These are phyloP conservation scores for Blastomussa wellsi DNA, from an alignment of 92 coral and sea anemone genomes.

Conservation along the genomic window DNA sequence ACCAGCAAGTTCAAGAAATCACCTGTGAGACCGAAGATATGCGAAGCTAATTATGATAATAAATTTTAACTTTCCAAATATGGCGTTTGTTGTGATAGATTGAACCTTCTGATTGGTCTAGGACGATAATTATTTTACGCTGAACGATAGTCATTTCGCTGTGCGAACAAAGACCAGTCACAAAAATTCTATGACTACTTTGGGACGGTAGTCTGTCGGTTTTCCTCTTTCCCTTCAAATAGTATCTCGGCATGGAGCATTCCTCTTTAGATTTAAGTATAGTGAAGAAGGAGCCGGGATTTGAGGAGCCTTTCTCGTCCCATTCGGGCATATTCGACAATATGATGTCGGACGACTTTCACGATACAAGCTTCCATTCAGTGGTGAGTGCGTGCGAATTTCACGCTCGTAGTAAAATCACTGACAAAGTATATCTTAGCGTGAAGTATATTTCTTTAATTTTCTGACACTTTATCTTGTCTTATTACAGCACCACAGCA, in stretches of 20 bases:
- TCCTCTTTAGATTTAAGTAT: constrained; percentile 82
- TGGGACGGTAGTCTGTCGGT: constrained; percentile 31
- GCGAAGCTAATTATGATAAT: constrained; percentile 54
- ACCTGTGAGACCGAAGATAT: constrained; percentile 76
- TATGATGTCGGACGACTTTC: constrained; percentile 87
- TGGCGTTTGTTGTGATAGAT: constrained; percentile 24
- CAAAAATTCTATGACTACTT: constrained; percentile 34
- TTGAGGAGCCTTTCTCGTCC: constrained; percentile 75
- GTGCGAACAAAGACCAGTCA: constrained; percentile 67
- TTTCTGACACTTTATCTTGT: neutral
- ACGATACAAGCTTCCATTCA: constrained; percentile 80
- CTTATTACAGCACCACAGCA: constrained; percentile 58
- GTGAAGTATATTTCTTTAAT: neutral
- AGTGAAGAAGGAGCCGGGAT: constrained; percentile 85
- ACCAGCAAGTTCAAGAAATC: constrained; percentile 83
- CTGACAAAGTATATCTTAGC: neutral
- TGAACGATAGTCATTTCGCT: constrained; percentile 51
- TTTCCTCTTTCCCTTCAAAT: constrained; percentile 18
- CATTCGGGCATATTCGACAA: constrained; percentile 78
- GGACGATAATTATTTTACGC: constrained; percentile 45
- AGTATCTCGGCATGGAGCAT: constrained; percentile 63
- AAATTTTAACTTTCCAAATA: constrained; percentile 53
- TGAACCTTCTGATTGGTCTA: constrained; percentile 66
- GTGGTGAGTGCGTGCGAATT: constrained; percentile 55
- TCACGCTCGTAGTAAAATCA: constrained; percentile 43